phyloP scores from a whole-genome alignment of 2,888 invertebrate genomes.

The Drosophila imparisetae region DNA sequence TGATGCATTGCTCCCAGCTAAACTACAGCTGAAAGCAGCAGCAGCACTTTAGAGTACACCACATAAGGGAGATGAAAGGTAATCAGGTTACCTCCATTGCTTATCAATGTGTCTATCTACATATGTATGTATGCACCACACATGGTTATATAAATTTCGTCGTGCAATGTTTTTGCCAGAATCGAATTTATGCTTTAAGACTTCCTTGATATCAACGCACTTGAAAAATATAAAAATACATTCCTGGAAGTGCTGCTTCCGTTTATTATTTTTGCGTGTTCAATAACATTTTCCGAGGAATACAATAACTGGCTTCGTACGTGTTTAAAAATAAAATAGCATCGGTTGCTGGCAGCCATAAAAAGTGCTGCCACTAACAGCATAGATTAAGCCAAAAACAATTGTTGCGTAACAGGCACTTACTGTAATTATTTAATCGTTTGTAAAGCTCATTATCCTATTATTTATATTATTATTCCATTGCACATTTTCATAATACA shows the following conservation, averaged over 20 bases:
- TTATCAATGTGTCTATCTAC: background rate
- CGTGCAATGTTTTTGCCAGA: background rate
- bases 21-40: constrained; percentile 3
- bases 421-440: background rate
- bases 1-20: constrained; percentile 34
- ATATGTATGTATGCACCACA: background rate
- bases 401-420: too few relatives aligned
- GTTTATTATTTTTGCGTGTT: background rate
- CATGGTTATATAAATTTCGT: background rate
- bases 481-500: constrained; percentile 1
- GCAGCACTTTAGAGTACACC: background rate
- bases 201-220: background rate
- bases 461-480: background rate
- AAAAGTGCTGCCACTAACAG: background rate
- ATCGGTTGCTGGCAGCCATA: background rate
- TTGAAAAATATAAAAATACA: background rate
- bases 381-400: background rate
- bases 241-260: background rate
- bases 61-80: constrained; percentile 2
- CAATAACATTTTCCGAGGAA: background rate
- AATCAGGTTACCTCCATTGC: constrained; percentile 1
- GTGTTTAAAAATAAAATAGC: background rate
- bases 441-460: background rate
- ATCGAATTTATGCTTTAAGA: background rate
- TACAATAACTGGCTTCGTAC: background rate